Evolutionary conservation across 2,797 vertebrate species (phyloP), one percentile per base, ranked within the genome.

Genomic region (Bradypus variegatus): DNA sequence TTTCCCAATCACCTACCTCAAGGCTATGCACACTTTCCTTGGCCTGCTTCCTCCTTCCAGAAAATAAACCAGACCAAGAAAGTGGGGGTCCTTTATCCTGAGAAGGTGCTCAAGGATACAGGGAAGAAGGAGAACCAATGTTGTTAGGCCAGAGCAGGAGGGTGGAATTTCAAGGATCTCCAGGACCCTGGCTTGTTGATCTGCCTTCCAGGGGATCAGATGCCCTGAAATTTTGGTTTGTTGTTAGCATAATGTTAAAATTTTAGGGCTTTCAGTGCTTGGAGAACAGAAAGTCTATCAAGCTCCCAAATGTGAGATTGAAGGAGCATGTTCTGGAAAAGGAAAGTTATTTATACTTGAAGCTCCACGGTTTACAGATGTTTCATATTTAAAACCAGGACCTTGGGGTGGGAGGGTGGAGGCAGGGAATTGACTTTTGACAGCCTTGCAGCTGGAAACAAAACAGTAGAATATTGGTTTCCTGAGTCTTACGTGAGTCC

Each of bases 351-450:
- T 94, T 86, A 38, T 55, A 5, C 13, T 55, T 48, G 48, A 80
- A 85, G 21, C 29, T 8, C 33, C 41, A 13, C 12, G 6, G 9
- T 65, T 53, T 84, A 79, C 53, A 72, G 36, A 41, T 55, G 38
- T 86, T 89, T 85, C 41, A 75, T 75, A 48, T 75, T 27, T 78
- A 23, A 91, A 92, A 87, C 89, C 67, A 85, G 93, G 41, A 53
- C 31, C 2, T 75, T 70, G 19, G 50, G 48, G 14, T 83, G 23
- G 76, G 41, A 33, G 16, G 18, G 7, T 36, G 21, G 67, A 8
- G 23, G 8, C 31, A 27, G 27, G 62, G 36, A 9, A 25, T 33
- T 31, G 36, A 62, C 41, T 45, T 38, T 55, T 80, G n/a, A 23
- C 16, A 29, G 25, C 85, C 55, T 70, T 27, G 41, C 18, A 41